These are phyloP conservation scores for Condylura cristata DNA, from an alignment of 2,113 vertebrate genomes.

Conservation along the genomic window DNA sequence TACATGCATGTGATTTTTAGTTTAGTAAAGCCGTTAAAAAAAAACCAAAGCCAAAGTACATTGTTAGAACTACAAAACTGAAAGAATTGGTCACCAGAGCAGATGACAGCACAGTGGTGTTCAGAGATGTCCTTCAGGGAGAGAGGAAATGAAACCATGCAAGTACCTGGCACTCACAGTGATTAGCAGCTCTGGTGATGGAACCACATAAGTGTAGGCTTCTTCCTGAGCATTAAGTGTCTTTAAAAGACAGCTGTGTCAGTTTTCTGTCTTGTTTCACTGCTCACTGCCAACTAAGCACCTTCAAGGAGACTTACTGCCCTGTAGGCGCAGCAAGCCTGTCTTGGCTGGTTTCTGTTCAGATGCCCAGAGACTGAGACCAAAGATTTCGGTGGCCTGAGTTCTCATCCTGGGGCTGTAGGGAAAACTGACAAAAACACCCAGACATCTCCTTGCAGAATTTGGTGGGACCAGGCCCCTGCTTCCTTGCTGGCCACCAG, in stretches of 20 bases:
- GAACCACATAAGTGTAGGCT: not conserved
- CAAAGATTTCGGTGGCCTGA: not conserved
- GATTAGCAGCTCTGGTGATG: not conserved
- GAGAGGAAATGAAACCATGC: not conserved
- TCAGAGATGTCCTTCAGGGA: not conserved
- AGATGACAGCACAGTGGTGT: not conserved
- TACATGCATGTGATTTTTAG: not conserved
- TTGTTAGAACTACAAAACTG: not conserved
- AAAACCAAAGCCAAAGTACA: not conserved
- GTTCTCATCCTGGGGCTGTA: no score
- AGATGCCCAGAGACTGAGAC: not conserved
- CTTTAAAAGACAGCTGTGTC: not conserved
- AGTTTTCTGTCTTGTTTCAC: not conserved
- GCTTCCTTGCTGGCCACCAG: not conserved
- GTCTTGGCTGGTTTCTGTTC: not conserved
- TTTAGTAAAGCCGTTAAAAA: not conserved
- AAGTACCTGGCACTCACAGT: not conserved
- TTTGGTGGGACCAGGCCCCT: not conserved
- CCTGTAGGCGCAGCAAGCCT: not conserved
- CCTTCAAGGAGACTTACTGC: not conserved
- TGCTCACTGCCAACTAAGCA: not conserved
- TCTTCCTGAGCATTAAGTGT: not conserved
- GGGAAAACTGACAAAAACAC: not conserved
- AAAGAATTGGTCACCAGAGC: not conserved
- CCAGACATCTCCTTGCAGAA: no score